A percentile compares a stretch with the other conserved stretches of the same genome.
phyloP scores from a whole-genome alignment of 1,140 invertebrate species.

The Temnothorax curvispinosus region DNA sequence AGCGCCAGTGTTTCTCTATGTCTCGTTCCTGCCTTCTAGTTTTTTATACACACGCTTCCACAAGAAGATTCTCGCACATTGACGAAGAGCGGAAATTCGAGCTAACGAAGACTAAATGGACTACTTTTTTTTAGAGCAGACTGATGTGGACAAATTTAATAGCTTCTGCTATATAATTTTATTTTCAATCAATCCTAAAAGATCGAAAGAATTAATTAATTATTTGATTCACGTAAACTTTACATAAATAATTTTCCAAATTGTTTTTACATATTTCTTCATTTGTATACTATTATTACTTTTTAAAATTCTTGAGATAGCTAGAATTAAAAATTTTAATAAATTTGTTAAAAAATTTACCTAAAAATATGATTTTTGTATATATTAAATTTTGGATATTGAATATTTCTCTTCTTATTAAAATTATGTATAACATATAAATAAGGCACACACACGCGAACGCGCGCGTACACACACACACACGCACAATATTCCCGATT shows the following conservation, averaged over 20 bases:
- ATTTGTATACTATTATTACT: background rate
- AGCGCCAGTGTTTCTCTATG: background rate
- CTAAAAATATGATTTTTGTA: background rate
- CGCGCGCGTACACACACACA: background rate
- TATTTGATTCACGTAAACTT: too few relatives aligned
- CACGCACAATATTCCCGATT: background rate
- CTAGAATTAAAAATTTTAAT: slow-evolving; percentile 1
- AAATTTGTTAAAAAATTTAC: background rate
- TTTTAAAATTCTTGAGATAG: background rate
- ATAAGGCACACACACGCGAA: background rate
- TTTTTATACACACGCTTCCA: background rate
- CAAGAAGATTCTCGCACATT: background rate
- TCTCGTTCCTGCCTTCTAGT: background rate
- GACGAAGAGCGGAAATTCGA: background rate
- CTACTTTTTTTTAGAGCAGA: too few relatives aligned
- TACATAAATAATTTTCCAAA: background rate
- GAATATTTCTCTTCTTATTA: background rate
- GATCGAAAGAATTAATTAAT: too few relatives aligned
- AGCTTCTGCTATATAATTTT: too few relatives aligned
- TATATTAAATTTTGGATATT: background rate
- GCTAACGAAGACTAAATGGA: background rate
- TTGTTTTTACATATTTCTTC: background rate
- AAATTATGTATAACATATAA: slow-evolving; percentile 4
- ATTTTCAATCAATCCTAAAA: too few relatives aligned
- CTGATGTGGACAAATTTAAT: too few relatives aligned